A percentile compares a stretch with the other conserved stretches of the same genome.
phyloP scores from a whole-genome alignment of 2,113 vertebrate species.

The Dicaeum eximium region DNA sequence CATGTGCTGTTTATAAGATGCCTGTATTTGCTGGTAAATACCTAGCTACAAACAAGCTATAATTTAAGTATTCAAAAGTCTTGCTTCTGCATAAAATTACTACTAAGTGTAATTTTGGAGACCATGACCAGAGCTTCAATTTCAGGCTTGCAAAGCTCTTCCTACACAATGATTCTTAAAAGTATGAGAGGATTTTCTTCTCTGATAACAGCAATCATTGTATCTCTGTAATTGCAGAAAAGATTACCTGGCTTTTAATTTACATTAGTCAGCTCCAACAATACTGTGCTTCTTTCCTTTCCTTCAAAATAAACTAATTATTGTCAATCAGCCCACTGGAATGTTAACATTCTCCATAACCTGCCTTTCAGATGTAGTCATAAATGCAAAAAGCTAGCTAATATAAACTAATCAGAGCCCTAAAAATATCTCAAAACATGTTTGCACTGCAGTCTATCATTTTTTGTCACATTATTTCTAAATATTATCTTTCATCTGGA shows the following conservation, averaged over 20 bases:
- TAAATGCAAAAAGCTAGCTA: conserved; percentile 36
- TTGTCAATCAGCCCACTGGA: conserved; percentile 43
- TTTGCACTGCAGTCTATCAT: conserved; percentile 27
- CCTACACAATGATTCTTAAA: conserved; percentile 37
- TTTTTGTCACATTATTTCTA: conserved; percentile 28
- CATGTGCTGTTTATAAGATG: conserved; percentile 48
- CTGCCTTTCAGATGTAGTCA: conserved; percentile 31
- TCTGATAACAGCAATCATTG: conserved; percentile 44
- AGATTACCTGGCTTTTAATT: conserved; percentile 43
- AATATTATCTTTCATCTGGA: conserved; percentile 16
- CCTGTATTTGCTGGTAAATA: conserved; percentile 51
- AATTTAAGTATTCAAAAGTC: conserved; percentile 61
- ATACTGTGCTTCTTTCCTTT: conserved; percentile 15
- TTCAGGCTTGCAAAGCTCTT: conserved; percentile 53
- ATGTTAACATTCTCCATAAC: conserved; percentile 39
- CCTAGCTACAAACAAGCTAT: conserved; percentile 49
- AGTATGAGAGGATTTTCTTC: conserved; percentile 35
- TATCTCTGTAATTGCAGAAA: conserved; percentile 50
- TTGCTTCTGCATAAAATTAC: conserved; percentile 57
- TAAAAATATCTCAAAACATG: conserved; percentile 44
- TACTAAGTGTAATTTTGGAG: conserved; percentile 27
- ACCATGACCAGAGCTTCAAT: conserved; percentile 42
- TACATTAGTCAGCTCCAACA: conserved; percentile 49
- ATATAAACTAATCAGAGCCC: conserved; percentile 44
- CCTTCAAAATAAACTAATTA: conserved; percentile 54